phyloP scores from a whole-genome alignment of 2,797 vertebrate genomes.

The Geotrypetes seraphini region DNA sequence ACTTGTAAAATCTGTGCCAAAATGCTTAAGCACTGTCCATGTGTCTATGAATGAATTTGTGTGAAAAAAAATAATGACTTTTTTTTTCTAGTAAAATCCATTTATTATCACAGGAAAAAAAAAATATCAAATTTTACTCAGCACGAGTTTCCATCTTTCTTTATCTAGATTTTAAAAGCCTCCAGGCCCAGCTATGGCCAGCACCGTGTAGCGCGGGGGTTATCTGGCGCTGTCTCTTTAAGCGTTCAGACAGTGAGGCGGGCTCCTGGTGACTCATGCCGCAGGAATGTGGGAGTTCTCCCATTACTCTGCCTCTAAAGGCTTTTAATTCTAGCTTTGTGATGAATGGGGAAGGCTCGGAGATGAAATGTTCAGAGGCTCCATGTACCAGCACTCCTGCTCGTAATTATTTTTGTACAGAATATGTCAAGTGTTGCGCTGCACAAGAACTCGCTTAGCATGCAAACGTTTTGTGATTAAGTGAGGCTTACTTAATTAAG shows the following conservation, averaged over 20 bases:
- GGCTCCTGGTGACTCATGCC: slow-evolving; percentile 25
- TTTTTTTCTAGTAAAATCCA: no score
- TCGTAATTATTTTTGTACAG: slow-evolving; percentile 45
- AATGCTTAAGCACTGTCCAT: no score
- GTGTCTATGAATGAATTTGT: no score
- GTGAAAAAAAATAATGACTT: no score
- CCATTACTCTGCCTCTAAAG: slow-evolving; percentile 13
- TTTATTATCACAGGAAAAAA: no score
- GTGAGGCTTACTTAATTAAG: slow-evolving; percentile 65
- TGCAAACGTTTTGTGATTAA: slow-evolving; percentile 66
- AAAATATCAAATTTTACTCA: no score
- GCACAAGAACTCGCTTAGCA: slow-evolving; percentile 48
- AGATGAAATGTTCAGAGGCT: slow-evolving; percentile 24
- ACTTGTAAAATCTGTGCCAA: no score
- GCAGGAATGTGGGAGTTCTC: slow-evolving; percentile 44
- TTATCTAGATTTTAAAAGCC: no score
- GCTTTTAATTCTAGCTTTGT: slow-evolving; percentile 35
- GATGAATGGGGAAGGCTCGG: slow-evolving; percentile 43
- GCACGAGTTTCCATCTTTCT: no score
- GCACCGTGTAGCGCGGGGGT: no score
- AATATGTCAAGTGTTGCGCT: slow-evolving; percentile 52
- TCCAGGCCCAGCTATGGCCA: no score
- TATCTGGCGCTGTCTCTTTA: background rate
- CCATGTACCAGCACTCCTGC: slow-evolving; percentile 25
- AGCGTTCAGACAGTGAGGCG: background rate